These are phyloP conservation scores for Falco peregrinus DNA, from an alignment of 2,797 vertebrate genomes.

Conservation along the genomic window DNA sequence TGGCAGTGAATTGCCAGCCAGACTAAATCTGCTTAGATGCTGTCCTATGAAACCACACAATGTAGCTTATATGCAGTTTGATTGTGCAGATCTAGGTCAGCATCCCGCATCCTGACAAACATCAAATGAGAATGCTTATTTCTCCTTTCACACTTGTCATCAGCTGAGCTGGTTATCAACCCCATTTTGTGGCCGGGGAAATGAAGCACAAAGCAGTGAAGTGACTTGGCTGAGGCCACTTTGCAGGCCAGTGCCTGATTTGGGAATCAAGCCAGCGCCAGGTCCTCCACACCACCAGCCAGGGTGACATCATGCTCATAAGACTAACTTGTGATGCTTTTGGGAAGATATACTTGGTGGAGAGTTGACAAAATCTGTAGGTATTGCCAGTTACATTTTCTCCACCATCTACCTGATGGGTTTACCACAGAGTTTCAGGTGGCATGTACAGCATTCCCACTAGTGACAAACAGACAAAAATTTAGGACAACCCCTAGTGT, in stretches of 20 bases:
- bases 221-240: not conserved
- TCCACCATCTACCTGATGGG: not conserved
- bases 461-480: not conserved
- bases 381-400: not conserved
- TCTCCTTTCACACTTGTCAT: slow-evolving; percentile 9
- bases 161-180: not conserved
- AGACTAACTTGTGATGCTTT: not conserved
- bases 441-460: rapidly evolving
- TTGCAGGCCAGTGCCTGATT: not conserved
- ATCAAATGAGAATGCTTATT: not conserved
- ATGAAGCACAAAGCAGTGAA: not conserved
- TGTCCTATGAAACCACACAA: not conserved
- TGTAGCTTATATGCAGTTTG: not conserved
- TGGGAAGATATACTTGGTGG: not conserved
- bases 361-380: not conserved
- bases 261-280: not conserved
- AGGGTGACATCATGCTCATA: rapidly evolving
- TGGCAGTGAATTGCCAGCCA: not conserved
- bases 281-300: not conserved
- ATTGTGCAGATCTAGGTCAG: slow-evolving; percentile 54
- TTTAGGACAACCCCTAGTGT: not conserved
- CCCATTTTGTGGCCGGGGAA: rapidly evolving
- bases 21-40: not conserved
- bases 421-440: not conserved
- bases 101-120: slow-evolving; percentile 19